Conservation (phyloP, 2,797 vertebrate species). For the Rhyacichthys aspro region DNA sequence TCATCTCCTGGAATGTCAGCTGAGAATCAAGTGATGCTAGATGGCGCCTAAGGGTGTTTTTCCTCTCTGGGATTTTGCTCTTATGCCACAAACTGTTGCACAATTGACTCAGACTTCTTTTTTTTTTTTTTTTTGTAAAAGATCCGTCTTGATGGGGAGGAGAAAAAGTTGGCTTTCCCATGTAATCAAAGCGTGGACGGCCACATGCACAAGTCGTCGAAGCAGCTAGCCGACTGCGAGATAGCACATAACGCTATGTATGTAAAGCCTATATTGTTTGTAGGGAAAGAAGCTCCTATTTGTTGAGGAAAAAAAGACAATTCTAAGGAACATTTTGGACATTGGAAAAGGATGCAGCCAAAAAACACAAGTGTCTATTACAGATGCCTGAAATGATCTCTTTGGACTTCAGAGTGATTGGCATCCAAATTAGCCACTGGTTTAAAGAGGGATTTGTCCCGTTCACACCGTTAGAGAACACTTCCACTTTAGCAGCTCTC, state of each 20-base stretch:
- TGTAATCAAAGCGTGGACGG: slow-evolving; percentile 23
- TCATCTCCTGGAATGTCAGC: slow-evolving; percentile 44
- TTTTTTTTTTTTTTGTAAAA: slow-evolving; percentile 65
- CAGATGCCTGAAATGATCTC: slow-evolving; percentile 74
- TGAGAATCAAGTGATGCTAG: slow-evolving; percentile 26
- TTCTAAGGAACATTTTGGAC: slow-evolving; percentile 45
- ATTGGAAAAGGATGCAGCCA: slow-evolving; percentile 53
- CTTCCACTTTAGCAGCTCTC: slow-evolving; percentile 42
- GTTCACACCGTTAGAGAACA: slow-evolving; percentile 43
- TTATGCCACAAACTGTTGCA: slow-evolving; percentile 64
- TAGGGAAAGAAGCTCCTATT: slow-evolving; percentile 40
- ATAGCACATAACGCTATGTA: slow-evolving; percentile 70
- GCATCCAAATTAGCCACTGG: slow-evolving; percentile 52
- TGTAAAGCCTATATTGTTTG: slow-evolving; percentile 65
- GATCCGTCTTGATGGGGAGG: slow-evolving; percentile 37
- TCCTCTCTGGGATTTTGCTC: slow-evolving; percentile 44
- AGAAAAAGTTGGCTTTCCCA: slow-evolving; percentile 44
- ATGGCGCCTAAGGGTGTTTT: slow-evolving; percentile 24
- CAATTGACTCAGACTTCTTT: slow-evolving; percentile 58
- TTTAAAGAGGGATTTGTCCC: slow-evolving; percentile 30
- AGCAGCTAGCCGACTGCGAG: slow-evolving; percentile 78
- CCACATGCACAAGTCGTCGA: slow-evolving; percentile 67
- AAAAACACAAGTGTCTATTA: slow-evolving; percentile 39
- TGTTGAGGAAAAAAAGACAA: slow-evolving; percentile 46
- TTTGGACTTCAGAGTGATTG: slow-evolving; percentile 71